Evolutionary conservation across 2,113 vertebrate species (phyloP).

Genomic region (Pycnonotus jocosus): DNA sequence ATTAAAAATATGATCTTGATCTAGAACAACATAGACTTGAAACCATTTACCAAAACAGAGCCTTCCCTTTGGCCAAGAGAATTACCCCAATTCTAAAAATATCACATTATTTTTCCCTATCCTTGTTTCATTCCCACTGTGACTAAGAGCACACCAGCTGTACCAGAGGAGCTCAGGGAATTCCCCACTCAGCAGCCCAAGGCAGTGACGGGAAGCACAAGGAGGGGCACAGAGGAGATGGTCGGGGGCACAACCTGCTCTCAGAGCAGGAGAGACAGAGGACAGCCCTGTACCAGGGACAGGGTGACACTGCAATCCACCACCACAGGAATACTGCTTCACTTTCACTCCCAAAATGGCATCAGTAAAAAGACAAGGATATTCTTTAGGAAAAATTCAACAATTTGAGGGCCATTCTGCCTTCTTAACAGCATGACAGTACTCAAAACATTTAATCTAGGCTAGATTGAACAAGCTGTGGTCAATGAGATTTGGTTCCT

Average conservation of each 20-base stretch:
- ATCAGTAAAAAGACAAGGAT: background rate
- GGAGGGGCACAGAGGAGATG: background rate
- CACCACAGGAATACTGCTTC: background rate
- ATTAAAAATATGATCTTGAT: background rate
- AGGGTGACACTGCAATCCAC: background rate
- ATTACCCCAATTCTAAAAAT: background rate
- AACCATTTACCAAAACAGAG: background rate
- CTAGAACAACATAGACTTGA: background rate
- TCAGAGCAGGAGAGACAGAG: background rate
- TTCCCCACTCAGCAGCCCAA: background rate
- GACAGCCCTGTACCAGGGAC: background rate
- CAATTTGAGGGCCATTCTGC: background rate
- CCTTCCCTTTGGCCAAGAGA: background rate
- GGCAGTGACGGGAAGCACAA: background rate
- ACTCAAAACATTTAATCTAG: background rate
- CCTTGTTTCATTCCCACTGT: background rate
- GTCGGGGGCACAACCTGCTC: accelerated
- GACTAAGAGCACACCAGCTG: background rate
- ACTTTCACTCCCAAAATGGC: background rate
- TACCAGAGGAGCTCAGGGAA: background rate
- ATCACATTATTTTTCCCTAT: background rate
- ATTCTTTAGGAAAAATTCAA: background rate
- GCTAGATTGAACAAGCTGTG: background rate
- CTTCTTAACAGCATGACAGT: background rate
- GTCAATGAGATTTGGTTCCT: background rate